phyloP scores from a whole-genome alignment of 2,113 vertebrate genomes.

The Halcyon malimbica region DNA sequence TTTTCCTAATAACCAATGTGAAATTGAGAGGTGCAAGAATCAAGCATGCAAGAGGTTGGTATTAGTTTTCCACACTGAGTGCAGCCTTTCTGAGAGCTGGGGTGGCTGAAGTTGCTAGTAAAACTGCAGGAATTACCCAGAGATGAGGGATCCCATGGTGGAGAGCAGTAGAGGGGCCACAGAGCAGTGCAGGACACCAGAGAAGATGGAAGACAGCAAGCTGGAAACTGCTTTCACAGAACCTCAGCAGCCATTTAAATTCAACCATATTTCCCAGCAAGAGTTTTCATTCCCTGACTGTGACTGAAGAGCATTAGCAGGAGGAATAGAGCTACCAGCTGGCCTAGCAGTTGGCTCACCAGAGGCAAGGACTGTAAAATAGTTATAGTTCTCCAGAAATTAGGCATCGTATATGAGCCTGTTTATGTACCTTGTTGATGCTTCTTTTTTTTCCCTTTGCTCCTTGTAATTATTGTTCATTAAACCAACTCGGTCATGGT shows the following conservation, averaged over 20 bases:
- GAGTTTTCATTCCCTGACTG: neutral
- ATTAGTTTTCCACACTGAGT: neutral
- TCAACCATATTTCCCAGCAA: neutral
- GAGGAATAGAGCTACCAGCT: slow-evolving; percentile 5
- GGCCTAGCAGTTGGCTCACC: slow-evolving; percentile 8
- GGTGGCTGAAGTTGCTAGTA: neutral
- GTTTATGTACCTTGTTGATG: neutral
- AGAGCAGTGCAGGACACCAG: neutral
- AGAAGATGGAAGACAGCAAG: neutral
- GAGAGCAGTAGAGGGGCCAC: neutral
- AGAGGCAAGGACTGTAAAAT: neutral
- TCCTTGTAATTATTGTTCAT: neutral
- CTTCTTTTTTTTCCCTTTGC: neutral
- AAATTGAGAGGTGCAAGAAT: neutral
- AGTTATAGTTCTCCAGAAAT: neutral
- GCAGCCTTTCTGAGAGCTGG: neutral
- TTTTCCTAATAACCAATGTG: neutral
- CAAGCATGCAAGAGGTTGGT: neutral
- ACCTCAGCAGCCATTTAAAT: neutral
- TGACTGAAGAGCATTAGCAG: neutral
- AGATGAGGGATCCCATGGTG: neutral
- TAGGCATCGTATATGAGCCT: neutral
- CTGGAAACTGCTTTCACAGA: neutral
- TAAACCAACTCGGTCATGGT: neutral
- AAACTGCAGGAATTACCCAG: neutral